Evolutionary conservation across 1,140 invertebrate species (phyloP).

Genomic region (Wiebesia pumilae): DNA sequence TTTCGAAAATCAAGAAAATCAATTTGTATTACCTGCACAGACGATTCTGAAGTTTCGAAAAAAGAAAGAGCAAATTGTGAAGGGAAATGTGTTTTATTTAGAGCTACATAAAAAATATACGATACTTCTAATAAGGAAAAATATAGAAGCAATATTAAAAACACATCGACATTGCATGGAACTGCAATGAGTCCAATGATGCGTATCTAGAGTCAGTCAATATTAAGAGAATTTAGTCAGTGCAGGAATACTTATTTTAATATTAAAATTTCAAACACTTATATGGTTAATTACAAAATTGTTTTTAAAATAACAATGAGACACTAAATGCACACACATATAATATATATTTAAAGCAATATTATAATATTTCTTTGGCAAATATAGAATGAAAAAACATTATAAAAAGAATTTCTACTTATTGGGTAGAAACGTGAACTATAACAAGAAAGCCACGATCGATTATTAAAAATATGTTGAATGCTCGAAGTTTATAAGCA

Average conservation of each 20-base stretch:
- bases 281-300: neutral
- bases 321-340: slow-evolving; percentile 1
- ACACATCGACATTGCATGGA: slow-evolving; percentile 31
- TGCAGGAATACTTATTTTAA: slow-evolving; percentile 50
- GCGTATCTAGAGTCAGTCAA: slow-evolving; percentile 44
- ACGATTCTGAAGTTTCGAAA: slow-evolving; percentile 20
- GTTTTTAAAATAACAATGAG: slow-evolving; percentile 10
- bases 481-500: slow-evolving; percentile 49
- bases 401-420: slow-evolving; percentile 37
- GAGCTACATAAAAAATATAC: neutral
- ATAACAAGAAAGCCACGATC: neutral
- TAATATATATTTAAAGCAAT: slow-evolving; percentile 37
- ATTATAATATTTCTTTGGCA: slow-evolving; percentile 36
- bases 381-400: slow-evolving; percentile 35
- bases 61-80: slow-evolving; percentile 25
- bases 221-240: slow-evolving; percentile 46
- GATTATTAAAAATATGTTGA: neutral
- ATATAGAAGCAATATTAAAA: slow-evolving; percentile 48
- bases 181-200: slow-evolving; percentile 24
- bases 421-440: neutral
- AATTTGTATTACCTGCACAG: slow-evolving; percentile 46
- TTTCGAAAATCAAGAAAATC: slow-evolving; percentile 28
- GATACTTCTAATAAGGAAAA: slow-evolving; percentile 17
- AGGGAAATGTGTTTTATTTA: slow-evolving; percentile 14
- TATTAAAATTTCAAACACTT: slow-evolving; percentile 30